Evolutionary conservation across 2,888 invertebrate species (phyloP), one percentile per base, ranked within the genome.

Genomic region (Endomychus coccineus): DNA sequence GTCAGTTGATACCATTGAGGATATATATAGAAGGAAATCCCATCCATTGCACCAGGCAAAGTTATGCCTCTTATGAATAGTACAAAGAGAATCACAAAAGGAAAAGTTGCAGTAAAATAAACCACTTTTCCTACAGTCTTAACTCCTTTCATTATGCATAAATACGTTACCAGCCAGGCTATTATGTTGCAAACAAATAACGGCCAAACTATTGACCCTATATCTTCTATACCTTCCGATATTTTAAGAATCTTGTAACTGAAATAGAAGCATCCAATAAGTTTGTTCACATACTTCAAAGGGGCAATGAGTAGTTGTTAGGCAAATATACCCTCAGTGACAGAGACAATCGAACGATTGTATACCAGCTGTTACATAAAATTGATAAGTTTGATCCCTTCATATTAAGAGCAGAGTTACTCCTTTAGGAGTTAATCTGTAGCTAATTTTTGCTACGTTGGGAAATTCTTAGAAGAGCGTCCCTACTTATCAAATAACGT

Each of bases 81-180:
- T 21, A 78, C 70, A 46, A 77, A 70, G 5, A 90, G 70, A 45
- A 89, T 77, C 29, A 83, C 52, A 59, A 85, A 85, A 1, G 89
- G 89, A 62, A 88, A 88, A 11, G 83, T 71, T 1, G 89, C 90
- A 0, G 90, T 90, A 58, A 91, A 83, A 62, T 91, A 92, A 6
- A 91, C 89, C 19, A 83, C 85, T 73, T 87, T 88, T 56, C 87
- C 87, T 16, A 87, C 83, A 64, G 85, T 83, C 67, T 86, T 83
- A 43, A 92, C 86, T 30, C 92, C 90, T 50, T 84, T 83, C 66
- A 81, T 80, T 45, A 90, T 83, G 63, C 90, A 90, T 33, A 88
- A 67, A 62, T 85, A 92, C 9, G 87, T 79, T 31, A 87, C 62
- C 7, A 83, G 55, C 91, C 91, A 92, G 23, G 83, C 79, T 13